Base-by-base conservation (phyloP, 2,888 invertebrate species). In the Adelphocoris suturalis region DNA sequence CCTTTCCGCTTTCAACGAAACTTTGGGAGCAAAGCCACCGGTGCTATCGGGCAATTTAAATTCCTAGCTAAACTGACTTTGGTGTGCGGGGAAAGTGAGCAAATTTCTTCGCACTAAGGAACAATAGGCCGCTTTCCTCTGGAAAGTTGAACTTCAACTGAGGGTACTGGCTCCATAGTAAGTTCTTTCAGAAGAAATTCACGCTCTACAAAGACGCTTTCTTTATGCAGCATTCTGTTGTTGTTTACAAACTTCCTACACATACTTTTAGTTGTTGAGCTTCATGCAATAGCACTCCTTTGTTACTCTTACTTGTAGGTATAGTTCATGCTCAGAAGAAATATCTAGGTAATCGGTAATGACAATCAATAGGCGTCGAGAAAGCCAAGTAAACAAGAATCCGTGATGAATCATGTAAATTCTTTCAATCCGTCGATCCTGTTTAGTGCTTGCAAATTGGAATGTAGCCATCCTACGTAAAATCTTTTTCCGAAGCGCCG, bases 21-120 rank as follows among this genome's bases (percentile, higher is more conserved):
- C 61, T 85, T 85, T 85, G 85, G 61, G 27, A 82, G 82, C 82
- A 48, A 47, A 52, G 52, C 46, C 57, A 61, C 57, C 85, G 85
- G 61, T 85, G 85, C 37, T 85, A 61, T 85, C 61, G 61, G 85
- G 85, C 85, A 85, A 85, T 85, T 85, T 85, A 85, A 85, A 85
- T 85, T 85, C 85, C 85, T 85, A 85, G 85, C 61, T 85, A 85
- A 85, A 85, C 85, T 61, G 85, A 85, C 82, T 82, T 82, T 52
- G 47, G 48, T 46, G 47, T 23, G 61, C 27, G 19, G 61, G 61
- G 61, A 85, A 48, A 61, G 85, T n/a, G 85, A 85, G 28, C 85
- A 48, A 85, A 85, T 85, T 85, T 85, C 61, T 61, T 61, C 3
- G 78, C 52, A 52, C 82, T 82, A 23, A 52, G 57, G 85, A 55